Evolutionary conservation across 1,140 invertebrate genomes (phyloP), one percentile per base, ranked within the genome.

Genomic region (Papilio dardanus): DNA sequence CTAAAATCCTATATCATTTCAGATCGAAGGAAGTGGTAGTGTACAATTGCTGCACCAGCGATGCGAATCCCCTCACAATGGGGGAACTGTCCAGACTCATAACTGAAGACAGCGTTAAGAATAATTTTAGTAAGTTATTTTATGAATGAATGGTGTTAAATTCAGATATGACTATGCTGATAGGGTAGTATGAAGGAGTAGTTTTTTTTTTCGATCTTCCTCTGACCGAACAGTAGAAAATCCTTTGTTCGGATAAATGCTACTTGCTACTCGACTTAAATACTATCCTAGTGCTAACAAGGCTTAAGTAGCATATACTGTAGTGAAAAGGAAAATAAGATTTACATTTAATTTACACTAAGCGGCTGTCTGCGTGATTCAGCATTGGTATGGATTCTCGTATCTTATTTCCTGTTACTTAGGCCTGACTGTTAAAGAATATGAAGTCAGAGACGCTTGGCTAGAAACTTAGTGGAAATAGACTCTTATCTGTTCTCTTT

Each of bases 11-110:
- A 35, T 31, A 40, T 46, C 37, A n/a, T 81, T 84, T 42, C 74
- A 85, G 83, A 10, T 35, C 71, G 42, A 62, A 80, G 8, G 74
- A 74, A 24, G 67, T 83, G 4, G 4, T 40, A 19, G 74, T 85
- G 0, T 83, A 80, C 58, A 85, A 85, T 28, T 77, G 73, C 28
- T 79, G 80, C 31, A 79, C 79, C 4, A 85, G 83, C 19, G 73
- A 50, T 21, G 74, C 50, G 37, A 85, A 85, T 74, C 83, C 83
- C 4, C 54, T 85, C 30, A 77, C 40, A 16, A 35, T 78, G 19
- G 14, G n/a, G 10, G 14, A 74, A 14, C 28, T 83, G 0, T 1
- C 58, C 16, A 21, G 16, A 12, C 46, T 76, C 0, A 46, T 69
- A 3, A 67, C 62, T 21, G 14, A 71, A 1, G 35, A 77, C 1